Conservation (phyloP, 2,888 invertebrate species). For the Nemurella pictetii region DNA sequence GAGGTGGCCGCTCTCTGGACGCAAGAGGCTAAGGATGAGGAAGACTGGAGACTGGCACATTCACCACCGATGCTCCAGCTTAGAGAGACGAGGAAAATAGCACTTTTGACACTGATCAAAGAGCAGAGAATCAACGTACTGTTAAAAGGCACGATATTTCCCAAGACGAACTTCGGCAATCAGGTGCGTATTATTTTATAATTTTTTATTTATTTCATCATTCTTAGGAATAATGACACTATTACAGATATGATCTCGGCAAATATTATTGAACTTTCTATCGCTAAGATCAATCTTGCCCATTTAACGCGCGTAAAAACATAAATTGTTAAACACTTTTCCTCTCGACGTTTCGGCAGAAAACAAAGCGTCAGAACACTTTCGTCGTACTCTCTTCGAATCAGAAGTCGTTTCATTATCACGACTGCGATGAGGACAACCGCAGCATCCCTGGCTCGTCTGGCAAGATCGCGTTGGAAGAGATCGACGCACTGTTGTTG, state of each 20-base stretch:
- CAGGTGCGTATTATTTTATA: conserved; percentile 22
- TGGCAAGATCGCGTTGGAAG: conserved; percentile 18
- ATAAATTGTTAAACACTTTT: too few relatives aligned
- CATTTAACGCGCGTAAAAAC: too few relatives aligned
- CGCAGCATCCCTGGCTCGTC: conserved; percentile 2
- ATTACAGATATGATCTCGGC: too few relatives aligned
- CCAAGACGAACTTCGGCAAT: conserved; percentile 28
- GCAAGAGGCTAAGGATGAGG: conserved; percentile 32
- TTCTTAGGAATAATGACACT: background rate
- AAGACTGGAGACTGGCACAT: conserved; percentile 29
- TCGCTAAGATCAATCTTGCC: too few relatives aligned
- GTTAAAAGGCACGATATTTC: conserved; percentile 33
- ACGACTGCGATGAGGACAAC: conserved; percentile 35
- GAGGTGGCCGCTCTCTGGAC: conserved; percentile 34
- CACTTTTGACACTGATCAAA: conserved; percentile 27
- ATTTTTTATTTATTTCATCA: background rate
- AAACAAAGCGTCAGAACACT: conserved; percentile 32
- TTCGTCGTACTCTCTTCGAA: conserved; percentile 36
- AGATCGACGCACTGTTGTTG: conserved; percentile 23
- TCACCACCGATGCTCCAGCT: conserved; percentile 34
- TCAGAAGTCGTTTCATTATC: conserved; percentile 35
- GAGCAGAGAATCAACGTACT: conserved; percentile 35
- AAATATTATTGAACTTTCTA: too few relatives aligned
- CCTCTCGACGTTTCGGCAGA: conserved; percentile 17
- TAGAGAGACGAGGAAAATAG: background rate